Conservation (phyloP, 1,140 invertebrate genomes). For the Drosophila virilis region DNA sequence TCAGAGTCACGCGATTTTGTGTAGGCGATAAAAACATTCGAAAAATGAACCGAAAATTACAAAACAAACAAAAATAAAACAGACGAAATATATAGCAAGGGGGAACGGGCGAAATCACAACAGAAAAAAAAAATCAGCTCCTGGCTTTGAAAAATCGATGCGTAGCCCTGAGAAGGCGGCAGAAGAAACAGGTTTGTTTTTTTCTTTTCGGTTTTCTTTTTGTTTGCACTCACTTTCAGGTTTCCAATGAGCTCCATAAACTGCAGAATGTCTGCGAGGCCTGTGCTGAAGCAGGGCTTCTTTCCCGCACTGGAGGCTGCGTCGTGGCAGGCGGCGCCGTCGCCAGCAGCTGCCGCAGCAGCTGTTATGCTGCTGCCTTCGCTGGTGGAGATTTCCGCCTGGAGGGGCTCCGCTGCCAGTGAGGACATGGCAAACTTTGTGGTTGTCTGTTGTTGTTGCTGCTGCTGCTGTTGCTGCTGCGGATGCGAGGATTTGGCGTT, state of each 20-base stretch:
- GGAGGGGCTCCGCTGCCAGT: constrained; percentile 74
- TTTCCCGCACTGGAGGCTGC: constrained; percentile 54
- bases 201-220: not conserved
- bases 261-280: constrained; percentile 75
- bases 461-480: constrained; percentile 17
- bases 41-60: not conserved
- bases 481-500: constrained; percentile 56
- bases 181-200: constrained; percentile 30
- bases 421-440: constrained; percentile 81
- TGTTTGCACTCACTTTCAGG: constrained; percentile 70
- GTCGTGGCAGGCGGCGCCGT: constrained; percentile 61
- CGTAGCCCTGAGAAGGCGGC: constrained; percentile 6
- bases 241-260: constrained; percentile 83
- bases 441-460: constrained; percentile 56
- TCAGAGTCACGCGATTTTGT: constrained; percentile 48
- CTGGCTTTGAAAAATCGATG: constrained; percentile 70
- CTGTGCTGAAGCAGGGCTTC: constrained; percentile 77
- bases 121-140: constrained; percentile 8
- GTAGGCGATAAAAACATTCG: constrained; percentile 19
- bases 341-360: constrained; percentile 12
- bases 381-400: constrained; percentile 49
- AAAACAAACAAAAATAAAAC: not conserved
- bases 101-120: constrained; percentile 19
- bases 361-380: constrained; percentile 24
- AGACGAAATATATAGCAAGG: not conserved